Base-by-base conservation (phyloP, 2,797 vertebrate species). In the Helarctos malayanus region DNA sequence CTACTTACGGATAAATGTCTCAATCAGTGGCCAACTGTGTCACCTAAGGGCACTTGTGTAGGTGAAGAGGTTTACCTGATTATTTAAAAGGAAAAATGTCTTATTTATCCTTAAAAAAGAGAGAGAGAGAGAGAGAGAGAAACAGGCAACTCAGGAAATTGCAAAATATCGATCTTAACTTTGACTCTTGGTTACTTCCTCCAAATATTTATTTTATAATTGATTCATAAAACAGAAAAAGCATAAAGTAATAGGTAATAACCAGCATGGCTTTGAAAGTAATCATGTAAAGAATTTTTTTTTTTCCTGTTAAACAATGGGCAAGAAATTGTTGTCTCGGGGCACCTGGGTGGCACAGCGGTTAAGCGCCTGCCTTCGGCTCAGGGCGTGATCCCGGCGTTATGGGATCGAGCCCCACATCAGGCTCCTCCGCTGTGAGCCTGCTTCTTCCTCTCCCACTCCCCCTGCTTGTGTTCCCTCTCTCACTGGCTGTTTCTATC, bases 161-260 rank as follows among this genome's bases (percentile, higher is more conserved):
- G 11, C 12, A 85, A 95, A 80, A 71, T 56, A 91, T 85, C 80
- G 8, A 91, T 89, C 21, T 88, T 82, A 85, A 80, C 13, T 93
- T 80, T 81, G 32, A 86, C 73, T 85, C 32, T 79, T 93, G 38
- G 41, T 90, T 95, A 15, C 16, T 57, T 57, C 81, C 27, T 85
- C 54, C 35, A 85, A n/a, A 83, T 83, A 91, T 29, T 73, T 95
- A 54, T 78, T 16, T 93, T 61, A 49, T 85, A 84, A 89, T 83
- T 97, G 23, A 47, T 29, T 95, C 65, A 73, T 11, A 80, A 95
- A 86, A 71, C 3, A 87, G 38, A 68, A 90, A 81, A 71, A 25
- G 2, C 16, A 92, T 3, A 89, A 76, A 38, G 49, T 29, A 59
- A 69, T 45, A 69, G 25, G 4, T 78, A 84, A 41, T 82, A 81